phyloP scores from a whole-genome alignment of 2,888 invertebrate species.

The Cotesia congregata region DNA sequence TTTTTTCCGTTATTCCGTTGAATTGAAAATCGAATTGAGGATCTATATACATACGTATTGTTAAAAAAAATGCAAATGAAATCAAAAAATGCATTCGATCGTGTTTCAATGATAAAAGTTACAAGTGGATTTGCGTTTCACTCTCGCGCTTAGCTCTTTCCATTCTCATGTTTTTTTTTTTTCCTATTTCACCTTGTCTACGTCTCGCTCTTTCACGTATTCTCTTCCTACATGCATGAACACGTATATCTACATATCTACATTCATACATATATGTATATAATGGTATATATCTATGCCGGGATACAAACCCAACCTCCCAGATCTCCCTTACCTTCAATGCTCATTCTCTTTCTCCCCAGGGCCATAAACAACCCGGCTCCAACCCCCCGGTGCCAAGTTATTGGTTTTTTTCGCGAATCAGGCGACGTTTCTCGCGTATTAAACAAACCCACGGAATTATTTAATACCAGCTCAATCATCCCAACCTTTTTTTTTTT shows the following conservation, averaged over 20 bases:
- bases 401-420: constrained; percentile 61
- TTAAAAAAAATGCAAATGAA: constrained; percentile 33
- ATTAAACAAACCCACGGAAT: constrained; percentile 25
- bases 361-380: constrained; percentile 58
- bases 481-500: constrained; percentile 16
- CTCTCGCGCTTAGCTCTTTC: constrained; percentile 32
- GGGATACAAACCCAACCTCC: background rate
- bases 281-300: background rate
- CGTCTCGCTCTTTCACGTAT: constrained; percentile 37
- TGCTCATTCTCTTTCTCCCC: constrained; percentile 41
- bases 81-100: constrained; percentile 34
- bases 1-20: constrained; percentile 14
- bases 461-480: constrained; percentile 26
- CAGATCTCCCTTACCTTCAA: constrained; percentile 21
- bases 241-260: constrained; percentile 28
- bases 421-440: constrained; percentile 49
- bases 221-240: constrained; percentile 31
- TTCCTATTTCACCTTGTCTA: constrained; percentile 36
- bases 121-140: constrained; percentile 40
- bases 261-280: constrained; percentile 16
- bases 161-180: constrained; percentile 34
- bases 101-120: constrained; percentile 38
- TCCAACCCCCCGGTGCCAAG: constrained; percentile 54
- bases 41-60: constrained; percentile 14
- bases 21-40: constrained; percentile 28